Percentiles rank a stretch among this genome's conserved stretches.
Evolutionary conservation across 2,113 vertebrate genomes (phyloP).

Genomic region (Crotophaga sulcirostris): DNA sequence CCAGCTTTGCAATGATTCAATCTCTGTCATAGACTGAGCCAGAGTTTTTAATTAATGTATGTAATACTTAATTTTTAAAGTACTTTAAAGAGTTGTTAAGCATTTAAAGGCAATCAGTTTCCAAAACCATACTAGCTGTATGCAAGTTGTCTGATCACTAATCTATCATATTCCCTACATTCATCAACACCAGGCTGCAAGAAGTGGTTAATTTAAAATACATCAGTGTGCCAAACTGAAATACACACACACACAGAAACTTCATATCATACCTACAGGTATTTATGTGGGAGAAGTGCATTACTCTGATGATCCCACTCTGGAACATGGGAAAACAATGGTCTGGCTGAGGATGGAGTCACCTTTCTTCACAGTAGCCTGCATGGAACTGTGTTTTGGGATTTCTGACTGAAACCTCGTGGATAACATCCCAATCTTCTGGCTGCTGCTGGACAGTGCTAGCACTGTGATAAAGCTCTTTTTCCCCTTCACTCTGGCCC

Average conservation of each 20-base stretch:
- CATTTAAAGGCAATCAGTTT: background rate
- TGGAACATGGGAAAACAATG: background rate
- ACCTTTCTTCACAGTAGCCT: background rate
- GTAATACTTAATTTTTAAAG: conserved; percentile 1
- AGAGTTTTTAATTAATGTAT: background rate
- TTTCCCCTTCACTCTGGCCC: background rate
- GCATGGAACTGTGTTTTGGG: background rate
- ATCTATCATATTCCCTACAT: background rate
- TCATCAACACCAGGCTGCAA: background rate
- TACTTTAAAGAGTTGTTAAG: background rate
- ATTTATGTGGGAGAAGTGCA: background rate
- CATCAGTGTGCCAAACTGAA: background rate
- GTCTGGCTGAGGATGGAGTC: background rate
- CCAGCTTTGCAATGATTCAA: background rate
- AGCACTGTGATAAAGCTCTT: background rate
- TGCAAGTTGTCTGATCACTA: background rate
- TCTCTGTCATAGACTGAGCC: background rate
- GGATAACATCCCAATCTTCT: background rate
- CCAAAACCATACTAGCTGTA: background rate
- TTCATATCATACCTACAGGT: background rate
- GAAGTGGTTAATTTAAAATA: background rate
- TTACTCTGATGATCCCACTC: background rate
- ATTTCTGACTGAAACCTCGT: background rate
- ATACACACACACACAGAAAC: background rate
- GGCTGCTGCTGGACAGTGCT: background rate